Evolutionary conservation across 2,888 invertebrate species (phyloP), one percentile per base, ranked within the genome.

Genomic region (Aphidoletes aphidimyza): DNA sequence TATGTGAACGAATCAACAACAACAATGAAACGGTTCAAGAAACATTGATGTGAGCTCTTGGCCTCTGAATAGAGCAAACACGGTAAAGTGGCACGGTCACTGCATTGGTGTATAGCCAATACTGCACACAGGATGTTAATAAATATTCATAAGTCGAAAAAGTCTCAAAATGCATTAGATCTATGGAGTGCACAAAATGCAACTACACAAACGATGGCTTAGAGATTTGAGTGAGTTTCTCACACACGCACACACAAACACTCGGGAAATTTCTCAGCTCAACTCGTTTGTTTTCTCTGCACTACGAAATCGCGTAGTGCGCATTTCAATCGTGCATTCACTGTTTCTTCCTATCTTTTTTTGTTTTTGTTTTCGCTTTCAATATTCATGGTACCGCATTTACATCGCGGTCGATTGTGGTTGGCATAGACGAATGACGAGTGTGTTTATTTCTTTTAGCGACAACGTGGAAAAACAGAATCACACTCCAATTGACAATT

Each of bases 111-210:
- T 14, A 42, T 14, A 9, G 42, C 42, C 54, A 54, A 3, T 14
- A n/a, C n/a, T 19, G 19, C 34, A 81, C n/a, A 81, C 81, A 81
- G 81, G 81, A 81, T 81, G 81, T 81, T 39, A 81, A 81, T 81
- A 81, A 81, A 37, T 37, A 37, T 81, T 81, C 39, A 81, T 81
- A 81, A 81, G 81, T 84, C 39, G 22, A 45, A 37, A 37, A 42
- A 26, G 59, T 49, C 45, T 36, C 34, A 84, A 49, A 84, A n/a
- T 37, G 30, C 42, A 78, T 78, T n/a, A n/a, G 59, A 59, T 49
- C 37, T 84, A 84, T 78, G 45, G 69, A 26, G 19, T 54, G 54
- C 22, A 54, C 30, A 1, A 69, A 30, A 69, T 69, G 69, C 42
- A 42, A 6, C n/a, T n/a, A n/a, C n/a, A n/a, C n/a, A n/a, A n/a